phyloP scores from a whole-genome alignment of 37 sponge, comb jelly and placozoan species.

The Eunapius fragilis region DNA sequence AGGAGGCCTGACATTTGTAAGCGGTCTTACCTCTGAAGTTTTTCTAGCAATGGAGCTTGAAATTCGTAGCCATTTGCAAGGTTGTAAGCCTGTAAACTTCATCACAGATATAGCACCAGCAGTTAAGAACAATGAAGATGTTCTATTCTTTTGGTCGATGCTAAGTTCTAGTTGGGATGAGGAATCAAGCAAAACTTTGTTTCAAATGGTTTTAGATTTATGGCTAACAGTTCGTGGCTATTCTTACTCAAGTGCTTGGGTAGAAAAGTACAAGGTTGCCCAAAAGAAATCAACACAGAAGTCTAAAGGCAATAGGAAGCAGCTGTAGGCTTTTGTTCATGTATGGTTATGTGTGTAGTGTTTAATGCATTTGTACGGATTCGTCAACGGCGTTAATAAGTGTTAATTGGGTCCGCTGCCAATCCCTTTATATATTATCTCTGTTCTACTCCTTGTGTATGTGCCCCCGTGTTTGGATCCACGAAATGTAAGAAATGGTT shows the following conservation, averaged over 20 bases:
- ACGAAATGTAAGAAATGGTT: no score
- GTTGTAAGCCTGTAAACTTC: conserved; percentile 2
- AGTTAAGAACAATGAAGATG: conserved; percentile 17
- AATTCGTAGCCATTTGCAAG: conserved; percentile 9
- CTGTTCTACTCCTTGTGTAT: no score
- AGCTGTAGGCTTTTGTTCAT: neutral
- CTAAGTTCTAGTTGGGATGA: conserved; percentile 24
- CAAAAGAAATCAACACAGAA: conserved; percentile 27
- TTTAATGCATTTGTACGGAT: no score
- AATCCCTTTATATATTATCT: no score
- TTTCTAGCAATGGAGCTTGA: conserved; percentile 31
- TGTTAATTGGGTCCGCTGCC: no score
- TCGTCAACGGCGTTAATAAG: no score
- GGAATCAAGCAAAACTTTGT: neutral
- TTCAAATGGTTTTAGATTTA: conserved; percentile 12
- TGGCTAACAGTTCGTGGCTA: conserved; percentile 23
- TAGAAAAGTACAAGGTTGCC: conserved; percentile 24
- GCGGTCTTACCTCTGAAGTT: conserved; percentile 1
- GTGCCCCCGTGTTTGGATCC: no score
- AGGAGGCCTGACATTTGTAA: conserved; percentile 18
- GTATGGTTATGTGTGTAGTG: no score
- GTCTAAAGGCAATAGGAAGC: conserved; percentile 23
- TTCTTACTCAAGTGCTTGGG: conserved; percentile 25
- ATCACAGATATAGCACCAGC: neutral
- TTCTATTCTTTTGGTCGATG: conserved; percentile 13